phyloP scores from a whole-genome alignment of 1,140 invertebrate genomes.

The Drosophila obscura region DNA sequence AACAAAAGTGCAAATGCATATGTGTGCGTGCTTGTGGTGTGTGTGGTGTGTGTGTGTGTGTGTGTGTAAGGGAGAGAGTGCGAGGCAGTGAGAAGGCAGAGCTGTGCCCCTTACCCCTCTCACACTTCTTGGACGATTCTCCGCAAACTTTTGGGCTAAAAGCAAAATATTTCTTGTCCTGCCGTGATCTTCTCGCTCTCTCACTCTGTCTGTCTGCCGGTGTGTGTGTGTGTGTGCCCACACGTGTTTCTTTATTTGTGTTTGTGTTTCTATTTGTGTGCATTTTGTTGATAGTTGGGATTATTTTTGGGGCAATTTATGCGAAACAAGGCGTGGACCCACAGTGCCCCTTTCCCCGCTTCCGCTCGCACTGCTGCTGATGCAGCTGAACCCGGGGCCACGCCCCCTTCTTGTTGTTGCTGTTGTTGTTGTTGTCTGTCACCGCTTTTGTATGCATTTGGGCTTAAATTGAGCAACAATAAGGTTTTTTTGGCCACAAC shows the following conservation, averaged over 20 bases:
- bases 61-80: not conserved
- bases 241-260: conserved; percentile 17
- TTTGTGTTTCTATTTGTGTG: conserved; percentile 60
- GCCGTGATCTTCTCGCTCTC: conserved; percentile 23
- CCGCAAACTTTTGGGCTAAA: conserved; percentile 40
- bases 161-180: conserved; percentile 63
- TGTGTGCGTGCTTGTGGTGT: not conserved
- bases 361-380: no score
- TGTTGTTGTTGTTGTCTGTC: conserved; percentile 8
- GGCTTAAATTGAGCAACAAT: conserved; percentile 75
- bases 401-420: conserved; percentile 12
- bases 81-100: conserved; percentile 9
- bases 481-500: conserved; percentile 57
- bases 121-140: conserved; percentile 32
- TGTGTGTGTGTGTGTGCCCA: conserved; percentile 15
- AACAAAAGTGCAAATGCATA: conserved; percentile 64
- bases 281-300: conserved; percentile 79
- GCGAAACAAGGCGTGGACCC: conserved; percentile 58
- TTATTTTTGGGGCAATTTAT: conserved; percentile 81
- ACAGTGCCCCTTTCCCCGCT: not conserved
- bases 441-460: conserved; percentile 60
- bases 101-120: not conserved
- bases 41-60: conserved; percentile 4
- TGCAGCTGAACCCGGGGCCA: not conserved
- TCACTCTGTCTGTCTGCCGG: not conserved